phyloP scores from a whole-genome alignment of 1,140 invertebrate species.

The Brachionus angularis region DNA sequence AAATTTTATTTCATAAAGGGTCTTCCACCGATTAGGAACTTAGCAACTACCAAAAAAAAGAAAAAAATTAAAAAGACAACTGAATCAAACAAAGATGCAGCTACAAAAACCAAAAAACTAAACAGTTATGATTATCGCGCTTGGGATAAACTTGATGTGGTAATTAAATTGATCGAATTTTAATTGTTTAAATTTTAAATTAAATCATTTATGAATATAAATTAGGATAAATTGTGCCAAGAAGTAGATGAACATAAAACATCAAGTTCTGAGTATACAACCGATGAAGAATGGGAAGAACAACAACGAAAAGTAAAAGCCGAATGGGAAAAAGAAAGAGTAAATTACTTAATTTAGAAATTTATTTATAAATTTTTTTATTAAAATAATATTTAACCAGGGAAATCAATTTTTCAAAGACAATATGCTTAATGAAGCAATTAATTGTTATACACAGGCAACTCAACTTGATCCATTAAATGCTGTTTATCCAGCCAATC shows the following conservation, averaged over 20 bases:
- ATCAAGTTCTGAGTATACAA: constrained; percentile 56
- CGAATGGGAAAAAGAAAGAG: constrained; percentile 57
- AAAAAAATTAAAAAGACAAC: constrained; percentile 51
- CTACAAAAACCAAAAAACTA: constrained; percentile 57
- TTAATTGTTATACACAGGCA: constrained; percentile 73
- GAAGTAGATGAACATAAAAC: constrained; percentile 62
- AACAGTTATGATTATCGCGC: constrained; percentile 65
- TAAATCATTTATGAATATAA: neutral
- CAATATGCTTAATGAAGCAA: constrained; percentile 72
- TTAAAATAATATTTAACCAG: constrained; percentile 54
- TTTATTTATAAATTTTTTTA: constrained; percentile 47
- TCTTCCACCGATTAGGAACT: constrained; percentile 61
- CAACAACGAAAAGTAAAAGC: constrained; percentile 56
- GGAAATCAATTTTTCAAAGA: constrained; percentile 77
- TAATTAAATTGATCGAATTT: constrained; percentile 55
- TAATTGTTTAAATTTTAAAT: too few species aligned
- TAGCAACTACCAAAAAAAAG: constrained; percentile 52
- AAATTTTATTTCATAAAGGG: constrained; percentile 19
- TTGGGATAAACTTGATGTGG: constrained; percentile 77
- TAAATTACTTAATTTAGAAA: constrained; percentile 46
- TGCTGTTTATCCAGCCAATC: constrained; percentile 76
- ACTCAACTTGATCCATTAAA: constrained; percentile 72
- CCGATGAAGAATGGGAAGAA: constrained; percentile 57
- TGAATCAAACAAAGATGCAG: too few species aligned
- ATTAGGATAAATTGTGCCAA: constrained; percentile 68